Conservation (phyloP, 2,797 vertebrate species). For the Microctenopoma lineatum region DNA sequence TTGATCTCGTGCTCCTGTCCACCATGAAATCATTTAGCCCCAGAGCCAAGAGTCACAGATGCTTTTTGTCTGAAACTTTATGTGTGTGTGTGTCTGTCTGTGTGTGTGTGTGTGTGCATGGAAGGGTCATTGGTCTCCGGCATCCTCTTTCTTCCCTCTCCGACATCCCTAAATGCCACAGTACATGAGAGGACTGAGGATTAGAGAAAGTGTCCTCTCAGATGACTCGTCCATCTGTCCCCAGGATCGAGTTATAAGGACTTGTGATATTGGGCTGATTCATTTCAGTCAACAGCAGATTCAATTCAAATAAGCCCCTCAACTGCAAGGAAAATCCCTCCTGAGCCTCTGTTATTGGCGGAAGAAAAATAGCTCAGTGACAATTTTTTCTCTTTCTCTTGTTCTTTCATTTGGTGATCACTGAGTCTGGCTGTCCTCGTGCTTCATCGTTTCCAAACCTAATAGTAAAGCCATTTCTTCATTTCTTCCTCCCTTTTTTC, state of each 20-base stretch:
- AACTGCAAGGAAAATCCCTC: conserved; percentile 70
- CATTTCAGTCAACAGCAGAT: conserved; percentile 84
- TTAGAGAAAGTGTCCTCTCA: conserved; percentile 82
- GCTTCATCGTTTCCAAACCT: conserved; percentile 56
- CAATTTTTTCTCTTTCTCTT: conserved; percentile 29
- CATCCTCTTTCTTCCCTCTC: conserved; percentile 61
- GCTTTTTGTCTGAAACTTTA: conserved; percentile 29
- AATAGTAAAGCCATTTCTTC: conserved; percentile 57
- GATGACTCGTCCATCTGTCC: conserved; percentile 82
- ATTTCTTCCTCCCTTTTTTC: conserved; percentile 44
- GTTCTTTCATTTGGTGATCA: conserved; percentile 47
- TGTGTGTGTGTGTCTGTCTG: conserved; percentile 1
- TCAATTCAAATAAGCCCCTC: conserved; percentile 77
- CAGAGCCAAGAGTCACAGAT: conserved; percentile 38
- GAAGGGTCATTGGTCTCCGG: conserved; percentile 66
- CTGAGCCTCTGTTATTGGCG: conserved; percentile 62
- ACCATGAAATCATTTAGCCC: conserved; percentile 71
- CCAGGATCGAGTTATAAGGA: conserved; percentile 81
- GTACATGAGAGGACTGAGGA: conserved; percentile 78
- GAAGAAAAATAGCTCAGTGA: conserved; percentile 51
- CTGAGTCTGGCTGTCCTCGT: conserved; percentile 29
- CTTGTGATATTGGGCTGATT: conserved; percentile 77
- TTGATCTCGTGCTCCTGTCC: conserved; percentile 59
- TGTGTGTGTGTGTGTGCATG: conserved; percentile 12
- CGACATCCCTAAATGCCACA: conserved; percentile 69